phyloP scores from a whole-genome alignment of 37 sponge, comb jelly and placozoan species.

The Tethya wilhelma region DNA sequence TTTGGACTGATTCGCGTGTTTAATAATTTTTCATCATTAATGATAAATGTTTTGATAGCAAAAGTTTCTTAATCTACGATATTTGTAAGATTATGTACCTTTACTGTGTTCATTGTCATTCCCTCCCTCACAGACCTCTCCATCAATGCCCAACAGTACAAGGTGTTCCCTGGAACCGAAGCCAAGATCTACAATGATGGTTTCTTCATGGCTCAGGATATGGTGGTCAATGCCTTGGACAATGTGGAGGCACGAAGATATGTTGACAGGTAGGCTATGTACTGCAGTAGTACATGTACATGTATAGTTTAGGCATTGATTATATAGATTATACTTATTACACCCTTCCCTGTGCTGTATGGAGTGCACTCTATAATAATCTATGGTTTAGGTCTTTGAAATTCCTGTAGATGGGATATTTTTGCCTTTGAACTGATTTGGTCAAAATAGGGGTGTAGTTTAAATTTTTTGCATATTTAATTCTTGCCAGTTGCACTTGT shows the following conservation, averaged over 20 bases:
- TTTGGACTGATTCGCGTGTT: neutral
- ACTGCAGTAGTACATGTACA: neutral
- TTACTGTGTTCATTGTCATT: no score
- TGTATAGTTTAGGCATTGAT: no score
- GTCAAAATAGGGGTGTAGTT: no score
- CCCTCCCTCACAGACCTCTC: constrained; percentile 8
- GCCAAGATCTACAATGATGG: constrained; percentile 75
- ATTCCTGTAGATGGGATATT: no score
- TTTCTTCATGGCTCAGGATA: constrained; percentile 76
- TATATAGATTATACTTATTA: neutral
- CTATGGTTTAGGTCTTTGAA: no score
- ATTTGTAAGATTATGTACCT: no score
- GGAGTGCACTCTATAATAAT: no score
- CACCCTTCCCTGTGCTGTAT: no score
- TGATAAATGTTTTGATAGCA: neutral
- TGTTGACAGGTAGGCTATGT: constrained; percentile 77
- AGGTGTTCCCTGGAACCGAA: constrained; percentile 70
- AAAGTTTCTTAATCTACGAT: no score
- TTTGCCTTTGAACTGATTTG: no score
- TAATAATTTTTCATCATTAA: neutral
- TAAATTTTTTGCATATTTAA: neutral
- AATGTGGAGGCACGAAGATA: constrained; percentile 97
- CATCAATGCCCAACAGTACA: constrained; percentile 35
- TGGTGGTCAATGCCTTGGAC: constrained; percentile 95
- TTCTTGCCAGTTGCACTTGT: neutral